Evolutionary conservation across 2,797 vertebrate genomes (phyloP).

Genomic region (Micrastur ruficollis): DNA sequence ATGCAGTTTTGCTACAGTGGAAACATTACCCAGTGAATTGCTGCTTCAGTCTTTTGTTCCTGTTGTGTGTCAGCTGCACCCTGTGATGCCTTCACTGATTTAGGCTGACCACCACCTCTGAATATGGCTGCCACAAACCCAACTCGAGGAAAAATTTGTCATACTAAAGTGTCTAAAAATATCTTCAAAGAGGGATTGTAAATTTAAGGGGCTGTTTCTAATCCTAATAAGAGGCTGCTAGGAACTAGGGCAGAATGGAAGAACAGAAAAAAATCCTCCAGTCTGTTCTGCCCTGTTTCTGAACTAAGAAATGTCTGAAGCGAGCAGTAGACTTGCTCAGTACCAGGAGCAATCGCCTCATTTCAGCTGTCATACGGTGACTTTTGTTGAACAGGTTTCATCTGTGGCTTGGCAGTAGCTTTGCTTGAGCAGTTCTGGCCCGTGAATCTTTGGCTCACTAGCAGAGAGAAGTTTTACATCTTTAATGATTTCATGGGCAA

Average conservation of each 20-base stretch:
- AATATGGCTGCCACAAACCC: not conserved
- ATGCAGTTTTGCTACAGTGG: not conserved
- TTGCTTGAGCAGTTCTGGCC: not conserved
- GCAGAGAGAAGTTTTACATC: not conserved
- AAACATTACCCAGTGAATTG: not conserved
- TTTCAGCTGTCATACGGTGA: not conserved
- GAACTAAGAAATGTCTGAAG: not conserved
- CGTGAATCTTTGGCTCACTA: not conserved
- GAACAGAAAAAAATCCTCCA: not conserved
- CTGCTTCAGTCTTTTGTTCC: not conserved
- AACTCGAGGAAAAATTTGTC: not conserved
- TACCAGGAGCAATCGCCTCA: not conserved
- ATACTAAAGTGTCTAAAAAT: not conserved
- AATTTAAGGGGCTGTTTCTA: not conserved
- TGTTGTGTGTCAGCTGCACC: accelerated
- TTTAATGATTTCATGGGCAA: not conserved
- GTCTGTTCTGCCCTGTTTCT: not conserved
- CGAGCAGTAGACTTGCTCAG: not conserved
- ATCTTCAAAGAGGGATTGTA: not conserved
- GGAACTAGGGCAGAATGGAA: not conserved
- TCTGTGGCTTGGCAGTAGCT: not conserved
- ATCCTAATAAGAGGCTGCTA: not conserved
- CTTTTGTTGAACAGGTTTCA: not conserved
- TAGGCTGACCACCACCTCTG: not conserved
- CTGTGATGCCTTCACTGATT: not conserved